These are phyloP conservation scores for Temnothorax curvispinosus DNA, from an alignment of 1,140 invertebrate species.

Conservation along the genomic window DNA sequence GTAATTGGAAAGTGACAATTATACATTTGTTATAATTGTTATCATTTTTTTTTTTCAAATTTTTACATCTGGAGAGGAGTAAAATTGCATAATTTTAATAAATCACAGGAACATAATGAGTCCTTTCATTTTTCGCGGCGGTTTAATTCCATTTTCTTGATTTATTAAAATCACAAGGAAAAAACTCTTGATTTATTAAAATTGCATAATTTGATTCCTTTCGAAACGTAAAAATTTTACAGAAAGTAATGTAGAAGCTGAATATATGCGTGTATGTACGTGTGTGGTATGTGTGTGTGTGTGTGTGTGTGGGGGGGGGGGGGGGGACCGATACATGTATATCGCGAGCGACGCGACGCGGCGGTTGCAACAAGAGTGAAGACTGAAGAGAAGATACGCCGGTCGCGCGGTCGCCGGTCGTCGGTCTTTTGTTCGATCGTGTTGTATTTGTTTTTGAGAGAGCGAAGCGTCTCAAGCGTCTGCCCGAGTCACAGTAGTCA, in stretches of 20 bases:
- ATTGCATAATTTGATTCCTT: background rate
- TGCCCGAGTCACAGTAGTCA: too few relatives aligned
- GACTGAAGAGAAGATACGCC: too few relatives aligned
- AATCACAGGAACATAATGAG: background rate
- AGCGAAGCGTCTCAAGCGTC: too few relatives aligned
- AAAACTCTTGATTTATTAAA: slow-evolving; percentile 34
- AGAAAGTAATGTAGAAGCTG: background rate
- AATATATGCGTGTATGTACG: too few relatives aligned
- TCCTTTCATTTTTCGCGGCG: background rate
- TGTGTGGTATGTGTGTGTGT: too few relatives aligned
- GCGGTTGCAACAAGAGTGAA: too few relatives aligned
- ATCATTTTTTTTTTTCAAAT: slow-evolving; percentile 15
- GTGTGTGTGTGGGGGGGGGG: too few relatives aligned
- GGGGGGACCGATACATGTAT: too few relatives aligned
- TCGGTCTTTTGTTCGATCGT: too few relatives aligned
- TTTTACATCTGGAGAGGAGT: background rate
- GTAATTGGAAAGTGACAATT: slow-evolving; percentile 1
- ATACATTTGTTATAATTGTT: background rate
- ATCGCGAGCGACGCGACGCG: too few relatives aligned
- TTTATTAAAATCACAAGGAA: slow-evolving; percentile 16
- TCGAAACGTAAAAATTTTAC: background rate
- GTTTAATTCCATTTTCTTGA: slow-evolving; percentile 7
- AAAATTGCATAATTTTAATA: slow-evolving; percentile 20
- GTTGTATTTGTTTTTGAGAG: too few relatives aligned
- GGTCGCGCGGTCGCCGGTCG: too few relatives aligned